These are phyloP conservation scores for Microcebus tavaratra DNA, from an alignment of 2,113 vertebrate species.

Conservation along the genomic window DNA sequence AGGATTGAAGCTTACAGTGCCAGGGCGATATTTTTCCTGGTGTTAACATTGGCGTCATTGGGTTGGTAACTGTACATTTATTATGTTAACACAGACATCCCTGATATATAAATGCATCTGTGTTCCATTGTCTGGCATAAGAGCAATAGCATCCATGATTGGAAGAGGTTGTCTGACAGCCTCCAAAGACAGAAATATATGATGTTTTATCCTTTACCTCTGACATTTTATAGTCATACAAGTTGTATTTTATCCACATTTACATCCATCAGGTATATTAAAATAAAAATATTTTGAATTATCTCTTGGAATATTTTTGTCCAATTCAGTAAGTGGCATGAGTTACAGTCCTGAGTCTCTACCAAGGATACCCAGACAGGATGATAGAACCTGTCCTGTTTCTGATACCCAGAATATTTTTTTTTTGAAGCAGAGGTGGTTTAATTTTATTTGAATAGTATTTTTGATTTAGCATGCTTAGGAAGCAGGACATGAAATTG, in stretches of 20 bases:
- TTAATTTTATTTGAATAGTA: slow-evolving; percentile 31
- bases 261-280: neutral
- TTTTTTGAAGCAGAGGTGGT: neutral
- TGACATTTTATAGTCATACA: neutral
- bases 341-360: neutral
- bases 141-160: neutral
- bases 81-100: neutral
- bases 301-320: neutral
- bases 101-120: neutral
- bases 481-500: neutral
- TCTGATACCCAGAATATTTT: neutral
- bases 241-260: neutral
- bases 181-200: neutral
- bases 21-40: neutral
- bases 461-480: neutral
- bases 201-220: neutral
- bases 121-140: neutral
- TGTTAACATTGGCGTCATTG: neutral
- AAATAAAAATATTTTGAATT: neutral
- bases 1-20: neutral
- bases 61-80: neutral
- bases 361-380: neutral
- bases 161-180: neutral
- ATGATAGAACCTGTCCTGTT: neutral
- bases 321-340: neutral